phyloP scores from a whole-genome alignment of 2,113 vertebrate species.

The Toxotes chatareus region DNA sequence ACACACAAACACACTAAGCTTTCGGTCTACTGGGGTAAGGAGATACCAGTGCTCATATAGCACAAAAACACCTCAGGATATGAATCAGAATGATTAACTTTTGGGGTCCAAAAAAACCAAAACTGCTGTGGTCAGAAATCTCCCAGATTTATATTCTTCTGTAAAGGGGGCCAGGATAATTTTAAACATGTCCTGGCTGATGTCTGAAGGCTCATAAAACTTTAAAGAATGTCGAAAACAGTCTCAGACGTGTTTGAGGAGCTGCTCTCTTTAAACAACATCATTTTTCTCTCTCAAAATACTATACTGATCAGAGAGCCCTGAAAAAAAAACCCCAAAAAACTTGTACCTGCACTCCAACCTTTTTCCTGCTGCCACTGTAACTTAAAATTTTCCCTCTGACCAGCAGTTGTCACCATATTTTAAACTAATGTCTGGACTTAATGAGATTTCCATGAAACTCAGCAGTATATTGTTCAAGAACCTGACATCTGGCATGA shows the following conservation, averaged over 20 bases:
- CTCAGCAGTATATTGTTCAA: not conserved
- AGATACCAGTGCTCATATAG: not conserved
- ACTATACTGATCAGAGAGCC: not conserved
- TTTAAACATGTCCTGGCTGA: constrained; percentile 28
- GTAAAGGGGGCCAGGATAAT: not conserved
- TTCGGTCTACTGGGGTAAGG: not conserved
- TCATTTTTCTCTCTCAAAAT: not conserved
- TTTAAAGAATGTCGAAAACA: constrained; percentile 28
- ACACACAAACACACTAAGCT: not conserved
- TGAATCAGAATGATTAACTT: constrained; percentile 15
- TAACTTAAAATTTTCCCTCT: not conserved
- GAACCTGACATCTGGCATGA: not conserved
- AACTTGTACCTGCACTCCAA: not conserved
- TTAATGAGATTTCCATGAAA: not conserved
- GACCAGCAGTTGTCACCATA: not conserved
- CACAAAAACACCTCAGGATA: not conserved
- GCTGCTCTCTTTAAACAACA: not conserved
- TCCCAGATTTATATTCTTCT: not conserved
- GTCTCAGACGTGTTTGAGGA: constrained; percentile 10
- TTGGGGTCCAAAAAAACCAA: not conserved
- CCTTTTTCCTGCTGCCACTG: not conserved
- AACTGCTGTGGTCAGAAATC: constrained; percentile 7
- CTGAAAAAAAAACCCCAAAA: not conserved
- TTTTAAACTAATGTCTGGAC: not conserved
- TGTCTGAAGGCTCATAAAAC: constrained; percentile 23